Evolutionary conservation across 2,888 invertebrate species (phyloP).

Genomic region (Brenthis daphne): DNA sequence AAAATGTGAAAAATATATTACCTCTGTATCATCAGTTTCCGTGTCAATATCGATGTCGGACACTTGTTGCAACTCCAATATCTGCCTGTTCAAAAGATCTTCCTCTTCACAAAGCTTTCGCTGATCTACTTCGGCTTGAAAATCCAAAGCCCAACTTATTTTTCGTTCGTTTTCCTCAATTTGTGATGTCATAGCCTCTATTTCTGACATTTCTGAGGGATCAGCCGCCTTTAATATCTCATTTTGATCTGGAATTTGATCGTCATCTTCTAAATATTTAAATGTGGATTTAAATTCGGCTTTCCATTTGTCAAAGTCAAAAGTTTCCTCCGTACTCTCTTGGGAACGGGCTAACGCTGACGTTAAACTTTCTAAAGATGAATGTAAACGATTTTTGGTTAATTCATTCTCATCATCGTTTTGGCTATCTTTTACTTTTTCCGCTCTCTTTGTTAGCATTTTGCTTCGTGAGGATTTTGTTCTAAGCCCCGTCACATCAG

Average conservation of each 20-base stretch:
- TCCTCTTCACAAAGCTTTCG: constrained; percentile 89
- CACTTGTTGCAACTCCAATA: constrained; percentile 87
- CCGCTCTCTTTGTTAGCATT: constrained; percentile 58
- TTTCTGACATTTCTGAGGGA: constrained; percentile 77
- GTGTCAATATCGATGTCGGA: constrained; percentile 90
- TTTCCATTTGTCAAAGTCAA: constrained; percentile 77
- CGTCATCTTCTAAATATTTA: constrained; percentile 72
- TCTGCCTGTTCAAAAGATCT: constrained; percentile 88
- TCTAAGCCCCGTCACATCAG: constrained; percentile 83
- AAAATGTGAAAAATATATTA: constrained; percentile 42
- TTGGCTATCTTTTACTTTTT: constrained; percentile 56
- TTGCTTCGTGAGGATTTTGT: constrained; percentile 66
- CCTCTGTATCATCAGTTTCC: constrained; percentile 90
- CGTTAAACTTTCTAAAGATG: constrained; percentile 71
- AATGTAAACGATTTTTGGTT: constrained; percentile 70
- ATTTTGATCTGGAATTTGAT: constrained; percentile 67
- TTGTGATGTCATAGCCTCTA: constrained; percentile 78
- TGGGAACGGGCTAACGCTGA: constrained; percentile 70
- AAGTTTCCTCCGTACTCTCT: constrained; percentile 68
- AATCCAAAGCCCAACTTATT: constrained; percentile 83
- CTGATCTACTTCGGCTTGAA: constrained; percentile 87
- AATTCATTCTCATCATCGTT: constrained; percentile 58
- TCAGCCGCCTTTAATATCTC: constrained; percentile 71
- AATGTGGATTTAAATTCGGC: constrained; percentile 69
- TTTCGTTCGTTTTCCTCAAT: constrained; percentile 81